These are phyloP conservation scores for Netelia melanura DNA, from an alignment of 2,888 invertebrate genomes.

Conservation along the genomic window DNA sequence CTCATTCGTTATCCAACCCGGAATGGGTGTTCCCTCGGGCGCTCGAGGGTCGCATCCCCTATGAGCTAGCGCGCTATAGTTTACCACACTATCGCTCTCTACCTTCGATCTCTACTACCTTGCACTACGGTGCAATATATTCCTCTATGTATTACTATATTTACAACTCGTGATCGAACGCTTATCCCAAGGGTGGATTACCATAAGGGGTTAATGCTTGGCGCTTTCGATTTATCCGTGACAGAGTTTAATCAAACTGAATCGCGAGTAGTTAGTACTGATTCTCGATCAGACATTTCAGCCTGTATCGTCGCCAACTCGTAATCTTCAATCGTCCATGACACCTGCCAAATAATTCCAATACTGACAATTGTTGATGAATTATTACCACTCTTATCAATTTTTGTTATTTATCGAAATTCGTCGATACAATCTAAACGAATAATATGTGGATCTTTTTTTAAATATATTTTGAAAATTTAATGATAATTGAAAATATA, in stretches of 20 bases:
- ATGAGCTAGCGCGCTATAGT: slow-evolving; percentile 23
- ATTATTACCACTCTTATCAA: no score
- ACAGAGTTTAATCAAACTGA: slow-evolving; percentile 39
- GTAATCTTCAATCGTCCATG: no score
- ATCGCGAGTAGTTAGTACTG: slow-evolving; percentile 7
- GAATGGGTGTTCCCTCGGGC: slow-evolving; percentile 51
- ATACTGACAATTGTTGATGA: no score
- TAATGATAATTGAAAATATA: no score
- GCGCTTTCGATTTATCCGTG: slow-evolving; percentile 43
- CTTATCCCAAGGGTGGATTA: slow-evolving; percentile 40
- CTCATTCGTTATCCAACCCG: slow-evolving; percentile 58
- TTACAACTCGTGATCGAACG: slow-evolving; percentile 3
- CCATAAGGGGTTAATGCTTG: slow-evolving; percentile 44
- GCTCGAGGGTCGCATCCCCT: slow-evolving; percentile 28
- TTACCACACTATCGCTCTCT: background rate
- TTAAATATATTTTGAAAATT: no score
- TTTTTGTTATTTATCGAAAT: no score
- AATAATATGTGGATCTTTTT: no score
- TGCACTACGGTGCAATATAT: background rate
- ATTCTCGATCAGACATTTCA: background rate
- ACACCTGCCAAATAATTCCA: no score
- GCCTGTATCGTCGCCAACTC: background rate
- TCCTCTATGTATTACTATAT: background rate
- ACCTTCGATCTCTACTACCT: slow-evolving; percentile 16
- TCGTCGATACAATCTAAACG: no score